Evolutionary conservation across 2,797 vertebrate species (phyloP).

Genomic region (Aldrovandia affinis): DNA sequence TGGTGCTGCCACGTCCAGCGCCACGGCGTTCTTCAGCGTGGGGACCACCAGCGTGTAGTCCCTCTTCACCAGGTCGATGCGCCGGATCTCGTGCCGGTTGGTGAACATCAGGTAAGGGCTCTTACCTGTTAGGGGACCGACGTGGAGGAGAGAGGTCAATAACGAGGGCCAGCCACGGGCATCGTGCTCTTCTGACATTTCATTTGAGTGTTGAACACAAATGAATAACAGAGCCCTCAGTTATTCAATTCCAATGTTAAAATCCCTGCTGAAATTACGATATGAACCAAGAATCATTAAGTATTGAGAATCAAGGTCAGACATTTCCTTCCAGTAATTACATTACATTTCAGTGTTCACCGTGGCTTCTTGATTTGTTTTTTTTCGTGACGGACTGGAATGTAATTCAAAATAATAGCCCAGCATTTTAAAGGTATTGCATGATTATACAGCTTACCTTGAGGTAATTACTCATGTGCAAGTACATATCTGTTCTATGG

Average conservation of each 20-base stretch:
- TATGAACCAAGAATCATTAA: neutral
- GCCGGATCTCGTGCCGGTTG: constrained; percentile 93
- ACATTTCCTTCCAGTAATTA: neutral
- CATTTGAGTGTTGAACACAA: neutral
- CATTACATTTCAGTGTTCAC: neutral
- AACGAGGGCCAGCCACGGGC: neutral
- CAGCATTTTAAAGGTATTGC: neutral
- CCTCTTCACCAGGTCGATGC: constrained; percentile 89
- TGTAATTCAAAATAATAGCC: neutral
- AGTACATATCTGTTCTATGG: no score
- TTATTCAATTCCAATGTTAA: neutral
- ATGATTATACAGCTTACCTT: neutral
- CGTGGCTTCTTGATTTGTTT: neutral
- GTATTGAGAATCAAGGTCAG: neutral
- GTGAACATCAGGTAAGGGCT: constrained; percentile 94
- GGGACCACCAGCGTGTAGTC: constrained; percentile 93
- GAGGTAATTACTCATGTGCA: neutral
- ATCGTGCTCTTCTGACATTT: neutral
- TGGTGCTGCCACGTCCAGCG: constrained; percentile 88
- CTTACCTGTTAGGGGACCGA: constrained; percentile 72
- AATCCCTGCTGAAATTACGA: neutral
- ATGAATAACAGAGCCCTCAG: neutral
- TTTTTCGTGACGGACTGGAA: neutral
- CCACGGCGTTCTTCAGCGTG: constrained; percentile 93
- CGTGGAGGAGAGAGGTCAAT: neutral